Percentiles rank a stretch among this genome's conserved stretches.
phyloP scores from a whole-genome alignment of 2,797 vertebrate species.

The Hydrophis major region DNA sequence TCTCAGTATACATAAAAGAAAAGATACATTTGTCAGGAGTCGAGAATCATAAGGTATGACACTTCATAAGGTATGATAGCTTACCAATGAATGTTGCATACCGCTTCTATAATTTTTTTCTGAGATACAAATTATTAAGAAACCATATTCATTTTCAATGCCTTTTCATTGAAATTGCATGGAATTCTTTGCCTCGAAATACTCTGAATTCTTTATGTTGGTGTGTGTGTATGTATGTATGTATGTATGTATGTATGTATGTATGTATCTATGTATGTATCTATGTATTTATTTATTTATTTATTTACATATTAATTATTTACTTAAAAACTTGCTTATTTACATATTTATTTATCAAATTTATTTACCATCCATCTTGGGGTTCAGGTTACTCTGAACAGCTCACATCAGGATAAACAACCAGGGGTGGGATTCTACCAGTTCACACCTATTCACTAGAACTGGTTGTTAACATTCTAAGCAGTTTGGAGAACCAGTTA shows the following conservation, averaged over 20 bases:
- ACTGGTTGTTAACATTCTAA: no score
- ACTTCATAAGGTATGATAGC: no score
- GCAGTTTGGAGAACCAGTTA: no score
- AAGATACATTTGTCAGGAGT: no score
- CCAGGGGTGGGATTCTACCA: no score
- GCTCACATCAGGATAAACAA: background rate
- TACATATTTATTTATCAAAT: background rate
- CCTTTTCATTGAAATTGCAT: background rate
- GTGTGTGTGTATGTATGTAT: no score
- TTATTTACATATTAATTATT: background rate
- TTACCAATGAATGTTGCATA: background rate
- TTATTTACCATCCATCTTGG: background rate
- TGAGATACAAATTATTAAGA: background rate
- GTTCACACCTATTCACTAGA: no score
- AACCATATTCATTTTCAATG: background rate
- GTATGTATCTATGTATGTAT: background rate
- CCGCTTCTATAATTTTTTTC: background rate
- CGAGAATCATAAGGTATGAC: no score
- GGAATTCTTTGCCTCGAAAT: background rate
- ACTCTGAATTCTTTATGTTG: background rate
- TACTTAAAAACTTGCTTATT: background rate
- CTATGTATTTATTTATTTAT: background rate
- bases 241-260: background rate
- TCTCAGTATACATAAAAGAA: no score
- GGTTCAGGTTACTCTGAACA: background rate